A percentile compares a stretch with the other conserved stretches of the same genome.
Conservation (phyloP, 2,888 invertebrate genomes). For the Ormyrus labotus region DNA sequence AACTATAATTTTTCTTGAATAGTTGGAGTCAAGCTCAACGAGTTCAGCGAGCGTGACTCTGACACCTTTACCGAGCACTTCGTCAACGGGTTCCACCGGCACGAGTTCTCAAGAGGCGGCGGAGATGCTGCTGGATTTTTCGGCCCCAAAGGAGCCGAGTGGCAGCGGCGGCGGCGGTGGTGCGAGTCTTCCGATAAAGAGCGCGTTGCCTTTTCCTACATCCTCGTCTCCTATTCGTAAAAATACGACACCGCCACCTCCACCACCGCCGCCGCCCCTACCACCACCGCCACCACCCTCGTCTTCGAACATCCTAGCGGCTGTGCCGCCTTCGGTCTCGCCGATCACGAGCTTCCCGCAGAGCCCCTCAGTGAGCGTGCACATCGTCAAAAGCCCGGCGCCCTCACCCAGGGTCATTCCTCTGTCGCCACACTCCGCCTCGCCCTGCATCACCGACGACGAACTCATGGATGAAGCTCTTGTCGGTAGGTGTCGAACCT, state of each 20-base stretch:
- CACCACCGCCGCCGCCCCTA: slow-evolving; percentile 63
- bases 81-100: slow-evolving; percentile 13
- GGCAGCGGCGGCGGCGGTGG: slow-evolving; percentile 14
- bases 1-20: neutral
- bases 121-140: slow-evolving; percentile 83
- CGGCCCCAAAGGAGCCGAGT: slow-evolving; percentile 78
- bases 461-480: slow-evolving; percentile 93
- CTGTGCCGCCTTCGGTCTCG: slow-evolving; percentile 53
- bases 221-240: slow-evolving; percentile 70
- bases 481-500: slow-evolving; percentile 78
- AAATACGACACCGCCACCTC: slow-evolving; percentile 74
- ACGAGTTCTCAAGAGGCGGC: slow-evolving; percentile 78
- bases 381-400: slow-evolving; percentile 87
- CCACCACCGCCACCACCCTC: slow-evolving; percentile 45
- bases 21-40: slow-evolving; percentile 39
- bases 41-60: slow-evolving; percentile 40
- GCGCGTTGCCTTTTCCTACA: slow-evolving; percentile 62
- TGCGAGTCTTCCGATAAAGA: slow-evolving; percentile 30
- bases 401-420: slow-evolving; percentile 82
- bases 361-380: slow-evolving; percentile 85
- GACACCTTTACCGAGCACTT: slow-evolving; percentile 38
- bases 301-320: slow-evolving; percentile 10
- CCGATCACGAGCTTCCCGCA: slow-evolving; percentile 74
- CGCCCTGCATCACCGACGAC: slow-evolving; percentile 91
- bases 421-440: slow-evolving; percentile 83